Percentiles rank a stretch among this genome's conserved stretches.
phyloP scores from a whole-genome alignment of 1,140 invertebrate species.

The Microplitis mediator region DNA sequence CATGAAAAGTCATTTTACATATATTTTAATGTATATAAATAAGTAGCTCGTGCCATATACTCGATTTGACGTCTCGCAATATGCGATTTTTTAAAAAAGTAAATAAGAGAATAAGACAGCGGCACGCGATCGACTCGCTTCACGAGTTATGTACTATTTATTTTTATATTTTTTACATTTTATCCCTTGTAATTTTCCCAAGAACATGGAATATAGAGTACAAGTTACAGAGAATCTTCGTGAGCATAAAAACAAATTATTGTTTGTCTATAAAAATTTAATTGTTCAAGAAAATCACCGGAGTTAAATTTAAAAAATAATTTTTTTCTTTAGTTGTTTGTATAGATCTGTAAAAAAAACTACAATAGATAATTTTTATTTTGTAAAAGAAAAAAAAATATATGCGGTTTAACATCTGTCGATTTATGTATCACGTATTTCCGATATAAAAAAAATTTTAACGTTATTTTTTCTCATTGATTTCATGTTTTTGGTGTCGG shows the following conservation, averaged over 20 bases:
- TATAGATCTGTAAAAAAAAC: no score
- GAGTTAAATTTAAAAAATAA: no score
- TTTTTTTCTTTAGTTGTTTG: no score
- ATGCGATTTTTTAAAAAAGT: constrained; percentile 2
- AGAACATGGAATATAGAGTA: not conserved
- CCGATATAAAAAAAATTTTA: not conserved
- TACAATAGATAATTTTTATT: no score
- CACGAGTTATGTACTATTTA: constrained; percentile 6
- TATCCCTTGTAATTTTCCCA: not conserved
- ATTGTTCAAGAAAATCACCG: no score
- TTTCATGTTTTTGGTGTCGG: not conserved
- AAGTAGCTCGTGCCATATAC: constrained; percentile 23
- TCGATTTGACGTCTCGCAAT: constrained; percentile 18
- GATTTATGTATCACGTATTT: not conserved
- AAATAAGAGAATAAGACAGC: not conserved
- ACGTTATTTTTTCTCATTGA: not conserved
- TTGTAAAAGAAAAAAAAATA: no score
- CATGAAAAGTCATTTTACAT: constrained; percentile 12
- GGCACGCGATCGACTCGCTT: constrained; percentile 28
- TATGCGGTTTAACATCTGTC: not conserved
- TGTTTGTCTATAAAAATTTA: not conserved
- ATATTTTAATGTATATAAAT: not conserved
- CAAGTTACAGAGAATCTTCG: no score
- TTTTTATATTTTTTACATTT: constrained; percentile 8
- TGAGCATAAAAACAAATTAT: not conserved